Conservation (phyloP, 2,113 vertebrate species). For the Carassius gibelio region DNA sequence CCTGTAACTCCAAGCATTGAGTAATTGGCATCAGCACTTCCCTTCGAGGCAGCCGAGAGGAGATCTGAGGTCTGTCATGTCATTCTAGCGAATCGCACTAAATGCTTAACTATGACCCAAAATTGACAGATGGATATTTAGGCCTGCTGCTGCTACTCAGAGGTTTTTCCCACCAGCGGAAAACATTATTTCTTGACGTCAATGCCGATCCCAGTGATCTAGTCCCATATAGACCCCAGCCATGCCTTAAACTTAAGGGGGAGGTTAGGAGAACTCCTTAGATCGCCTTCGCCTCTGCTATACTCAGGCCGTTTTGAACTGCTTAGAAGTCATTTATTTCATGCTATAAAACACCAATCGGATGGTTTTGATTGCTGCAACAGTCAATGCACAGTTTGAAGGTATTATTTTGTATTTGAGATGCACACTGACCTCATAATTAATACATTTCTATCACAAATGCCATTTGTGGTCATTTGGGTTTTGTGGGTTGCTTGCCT, state of each 20-base stretch:
- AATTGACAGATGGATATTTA: conserved; percentile 31
- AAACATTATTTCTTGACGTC: conserved; percentile 20
- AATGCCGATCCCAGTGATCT: not conserved
- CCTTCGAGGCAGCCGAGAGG: conserved; percentile 12
- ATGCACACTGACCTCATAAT: conserved; percentile 37
- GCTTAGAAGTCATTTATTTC: conserved; percentile 21
- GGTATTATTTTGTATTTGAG: conserved; percentile 21
- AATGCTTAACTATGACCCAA: conserved; percentile 10
- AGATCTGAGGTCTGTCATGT: conserved; percentile 24
- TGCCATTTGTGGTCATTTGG: not conserved
- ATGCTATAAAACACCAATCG: not conserved
- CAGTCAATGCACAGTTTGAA: conserved; percentile 7
- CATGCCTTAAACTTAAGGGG: conserved; percentile 37
- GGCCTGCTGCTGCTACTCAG: conserved; percentile 32
- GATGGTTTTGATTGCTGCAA: conserved; percentile 11
- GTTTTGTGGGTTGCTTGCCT: not conserved
- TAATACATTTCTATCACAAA: conserved; percentile 36
- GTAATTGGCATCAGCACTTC: conserved; percentile 25
- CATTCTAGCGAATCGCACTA: conserved; percentile 22
- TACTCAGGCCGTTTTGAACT: conserved; percentile 30
- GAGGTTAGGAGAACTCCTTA: conserved; percentile 15
- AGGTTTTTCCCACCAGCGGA: conserved; percentile 31
- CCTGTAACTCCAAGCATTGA: not conserved
- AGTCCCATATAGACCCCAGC: conserved; percentile 23
- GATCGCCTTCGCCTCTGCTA: conserved; percentile 3